A percentile compares a stretch with the other conserved stretches of the same genome.
phyloP scores from a whole-genome alignment of 2,113 vertebrate species.

The Hippocampus barbouri region DNA sequence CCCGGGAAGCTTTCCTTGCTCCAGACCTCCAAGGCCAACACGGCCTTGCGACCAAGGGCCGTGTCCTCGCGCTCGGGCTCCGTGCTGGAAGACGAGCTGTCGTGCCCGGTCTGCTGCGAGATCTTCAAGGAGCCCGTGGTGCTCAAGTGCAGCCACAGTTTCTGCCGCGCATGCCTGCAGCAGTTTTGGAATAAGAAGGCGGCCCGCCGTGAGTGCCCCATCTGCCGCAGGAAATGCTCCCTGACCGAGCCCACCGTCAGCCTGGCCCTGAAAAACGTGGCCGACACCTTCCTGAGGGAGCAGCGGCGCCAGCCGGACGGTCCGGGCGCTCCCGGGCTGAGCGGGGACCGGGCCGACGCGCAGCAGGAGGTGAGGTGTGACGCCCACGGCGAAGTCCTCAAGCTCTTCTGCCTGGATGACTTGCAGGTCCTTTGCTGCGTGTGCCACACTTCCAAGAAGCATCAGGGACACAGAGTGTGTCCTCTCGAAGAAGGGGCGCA shows the following conservation, averaged over 20 bases:
- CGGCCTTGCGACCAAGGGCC: slow-evolving; percentile 55
- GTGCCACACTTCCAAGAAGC: slow-evolving; percentile 75
- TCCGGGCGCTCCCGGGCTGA: not conserved
- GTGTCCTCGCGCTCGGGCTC: slow-evolving; percentile 53
- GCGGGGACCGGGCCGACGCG: not conserved
- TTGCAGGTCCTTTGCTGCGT: slow-evolving; percentile 72
- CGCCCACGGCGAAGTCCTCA: slow-evolving; percentile 67
- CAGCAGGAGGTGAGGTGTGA: slow-evolving; percentile 50
- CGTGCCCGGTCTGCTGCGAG: slow-evolving; percentile 76
- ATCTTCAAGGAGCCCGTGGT: slow-evolving; percentile 76
- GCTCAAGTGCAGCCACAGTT: slow-evolving; percentile 79
- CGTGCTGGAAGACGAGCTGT: slow-evolving; percentile 72
- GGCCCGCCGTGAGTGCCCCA: slow-evolving; percentile 68
- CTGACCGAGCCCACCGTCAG: slow-evolving; percentile 72
- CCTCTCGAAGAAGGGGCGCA: slow-evolving; percentile 73
- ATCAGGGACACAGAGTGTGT: slow-evolving; percentile 70
- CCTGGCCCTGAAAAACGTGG: slow-evolving; percentile 73
- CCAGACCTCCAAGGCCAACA: slow-evolving; percentile 47
- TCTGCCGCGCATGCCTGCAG: slow-evolving; percentile 73
- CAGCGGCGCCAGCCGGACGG: slow-evolving; percentile 26
- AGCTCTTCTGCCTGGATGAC: slow-evolving; percentile 75
- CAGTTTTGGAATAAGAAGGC: slow-evolving; percentile 74
- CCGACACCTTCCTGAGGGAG: slow-evolving; percentile 67
- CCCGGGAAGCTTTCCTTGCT: slow-evolving; percentile 59
- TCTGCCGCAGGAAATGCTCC: slow-evolving; percentile 70